Conservation (phyloP, 2,113 vertebrate species). For the Hippocampus comes region DNA sequence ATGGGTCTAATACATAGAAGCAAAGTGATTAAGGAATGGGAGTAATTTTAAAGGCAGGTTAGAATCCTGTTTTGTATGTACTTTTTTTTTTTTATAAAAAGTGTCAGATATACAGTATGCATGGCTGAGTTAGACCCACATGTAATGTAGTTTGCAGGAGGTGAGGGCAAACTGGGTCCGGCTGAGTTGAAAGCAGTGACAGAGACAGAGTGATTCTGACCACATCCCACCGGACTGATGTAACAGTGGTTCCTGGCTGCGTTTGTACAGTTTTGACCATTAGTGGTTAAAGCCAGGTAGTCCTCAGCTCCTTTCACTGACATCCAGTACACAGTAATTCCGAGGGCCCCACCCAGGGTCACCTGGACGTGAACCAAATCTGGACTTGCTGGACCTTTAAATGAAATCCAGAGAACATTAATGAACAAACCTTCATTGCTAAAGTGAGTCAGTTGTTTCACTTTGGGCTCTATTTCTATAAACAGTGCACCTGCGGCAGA, state of each 20-base stretch:
- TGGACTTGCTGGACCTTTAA: slow-evolving; percentile 66
- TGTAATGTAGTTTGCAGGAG: slow-evolving; percentile 71
- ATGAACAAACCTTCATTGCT: not conserved
- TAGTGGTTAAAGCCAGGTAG: slow-evolving; percentile 67
- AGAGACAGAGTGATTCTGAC: slow-evolving; percentile 74
- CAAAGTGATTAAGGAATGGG: not conserved
- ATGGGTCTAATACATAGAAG: slow-evolving; percentile 74
- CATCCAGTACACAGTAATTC: slow-evolving; percentile 72
- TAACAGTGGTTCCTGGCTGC: slow-evolving; percentile 63
- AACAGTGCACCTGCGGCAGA: no score
- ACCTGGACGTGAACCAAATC: slow-evolving; percentile 33
- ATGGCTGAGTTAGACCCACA: slow-evolving; percentile 67
- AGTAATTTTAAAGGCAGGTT: not conserved
- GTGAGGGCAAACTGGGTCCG: slow-evolving; percentile 77
- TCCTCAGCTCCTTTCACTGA: slow-evolving; percentile 69
- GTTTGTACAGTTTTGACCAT: slow-evolving; percentile 71
- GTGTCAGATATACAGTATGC: not conserved
- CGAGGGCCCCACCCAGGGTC: slow-evolving; percentile 49
- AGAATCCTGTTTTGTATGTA: no score
- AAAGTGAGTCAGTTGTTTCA: no score
- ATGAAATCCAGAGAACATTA: slow-evolving; percentile 13
- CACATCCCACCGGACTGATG: slow-evolving; percentile 74
- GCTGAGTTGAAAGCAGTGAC: slow-evolving; percentile 79
- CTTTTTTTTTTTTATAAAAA: no score
- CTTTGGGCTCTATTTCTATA: no score